Percentiles rank a stretch among this genome's conserved stretches.
Evolutionary conservation across 2,888 invertebrate species (phyloP).

Genomic region (Latrodectus hesperus): DNA sequence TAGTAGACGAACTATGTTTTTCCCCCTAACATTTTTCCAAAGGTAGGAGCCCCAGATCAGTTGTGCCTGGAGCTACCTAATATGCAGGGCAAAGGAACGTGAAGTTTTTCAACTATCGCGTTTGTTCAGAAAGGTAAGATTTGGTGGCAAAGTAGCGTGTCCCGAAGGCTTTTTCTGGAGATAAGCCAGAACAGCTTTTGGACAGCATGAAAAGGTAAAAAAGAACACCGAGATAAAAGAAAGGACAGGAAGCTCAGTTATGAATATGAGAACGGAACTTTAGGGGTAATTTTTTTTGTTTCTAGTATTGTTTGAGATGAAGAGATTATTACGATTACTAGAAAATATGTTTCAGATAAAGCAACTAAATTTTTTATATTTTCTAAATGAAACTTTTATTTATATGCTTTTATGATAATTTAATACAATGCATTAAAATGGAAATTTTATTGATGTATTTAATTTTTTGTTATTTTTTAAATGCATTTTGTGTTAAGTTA

Average conservation of each 20-base stretch:
- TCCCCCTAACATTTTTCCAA: not conserved
- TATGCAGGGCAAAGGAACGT: conserved; percentile 6
- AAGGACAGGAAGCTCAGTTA: conserved; percentile 19
- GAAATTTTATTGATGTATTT: too few relatives aligned
- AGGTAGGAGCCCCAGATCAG: conserved; percentile 7
- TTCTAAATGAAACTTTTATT: too few relatives aligned
- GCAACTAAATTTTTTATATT: too few relatives aligned
- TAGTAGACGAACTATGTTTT: not conserved
- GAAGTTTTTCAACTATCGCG: conserved; percentile 1
- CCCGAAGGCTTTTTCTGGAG: not conserved
- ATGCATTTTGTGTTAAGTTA: too few relatives aligned
- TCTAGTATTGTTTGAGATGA: not conserved
- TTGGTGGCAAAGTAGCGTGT: not conserved
- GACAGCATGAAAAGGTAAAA: not conserved
- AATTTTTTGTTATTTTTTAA: too few relatives aligned
- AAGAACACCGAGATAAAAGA: not conserved
- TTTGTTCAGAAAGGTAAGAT: conserved; percentile 5
- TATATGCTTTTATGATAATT: too few relatives aligned
- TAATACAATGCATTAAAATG: too few relatives aligned
- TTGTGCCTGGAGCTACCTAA: conserved; percentile 5
- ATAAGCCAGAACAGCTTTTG: conserved; percentile 16
- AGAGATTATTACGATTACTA: not conserved
- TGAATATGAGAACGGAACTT: conserved; percentile 11
- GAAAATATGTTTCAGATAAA: not conserved
- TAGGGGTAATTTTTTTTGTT: not conserved